Evolutionary conservation across 2,888 invertebrate species (phyloP), one percentile per base, ranked within the genome.

Genomic region (Mayetiola destructor): DNA sequence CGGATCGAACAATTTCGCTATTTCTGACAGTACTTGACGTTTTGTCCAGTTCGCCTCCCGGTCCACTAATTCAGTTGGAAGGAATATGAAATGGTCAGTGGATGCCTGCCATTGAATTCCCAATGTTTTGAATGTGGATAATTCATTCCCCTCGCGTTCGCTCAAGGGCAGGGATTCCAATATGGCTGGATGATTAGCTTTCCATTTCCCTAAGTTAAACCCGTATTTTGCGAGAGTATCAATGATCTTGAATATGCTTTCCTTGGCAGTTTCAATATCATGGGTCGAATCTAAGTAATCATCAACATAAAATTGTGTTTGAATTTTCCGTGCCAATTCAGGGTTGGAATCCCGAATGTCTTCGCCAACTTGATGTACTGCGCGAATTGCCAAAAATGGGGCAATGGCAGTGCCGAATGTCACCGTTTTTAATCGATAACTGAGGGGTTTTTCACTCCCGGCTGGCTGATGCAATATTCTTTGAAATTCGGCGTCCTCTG

Each of bases 331-430:
- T 14, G 61, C 52, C 18, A 62, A 64, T 12, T 57, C 1, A 0
- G 63, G 62, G 56, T 56, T 61, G 8, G 36, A 56, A 0, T 27
- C 6, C 16, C 18, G 8, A 27, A 55, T 56, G 16, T 60, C 56
- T 3, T 20, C n/a, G 4, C 60, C 62, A 8, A 62, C 27, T 40
- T 62, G 57, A n/a, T 59, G 59, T 10, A 65, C 14, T 8, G 57
- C 52, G 30, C 61, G 56, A 1, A 61, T 61, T 0, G 64, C 64
- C 23, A 62, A 57, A 57, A 55, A 64, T 21, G 63, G 62, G 10
- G 64, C 61, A 3, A 61, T 57, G 5, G 62, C 48, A 9, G 61
- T 61, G 16, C 64, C 64, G 60, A 62, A 65, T 0, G 63, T 62
- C 10, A 64, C 60, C 14, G 61, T 62, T 21, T 48, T 52, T 21